Conservation (phyloP, 2,797 vertebrate genomes). For the Pangasius macronema region DNA sequence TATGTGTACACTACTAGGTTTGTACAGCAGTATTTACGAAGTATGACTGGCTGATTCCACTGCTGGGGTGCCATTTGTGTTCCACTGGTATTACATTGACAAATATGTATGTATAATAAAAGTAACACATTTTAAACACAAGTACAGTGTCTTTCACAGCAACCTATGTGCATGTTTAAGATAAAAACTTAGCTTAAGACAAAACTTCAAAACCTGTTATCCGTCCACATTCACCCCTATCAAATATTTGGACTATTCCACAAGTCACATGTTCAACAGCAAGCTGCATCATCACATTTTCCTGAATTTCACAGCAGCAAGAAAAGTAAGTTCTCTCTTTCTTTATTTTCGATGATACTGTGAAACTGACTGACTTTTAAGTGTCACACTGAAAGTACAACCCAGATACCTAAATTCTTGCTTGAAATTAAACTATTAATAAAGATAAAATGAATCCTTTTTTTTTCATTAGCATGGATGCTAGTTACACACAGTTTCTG, state of each 20-base stretch:
- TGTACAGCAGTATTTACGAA: background rate
- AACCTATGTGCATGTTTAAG: background rate
- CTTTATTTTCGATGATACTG: background rate
- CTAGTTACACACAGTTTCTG: background rate
- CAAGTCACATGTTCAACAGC: background rate
- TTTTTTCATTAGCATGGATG: background rate
- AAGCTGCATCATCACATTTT: background rate
- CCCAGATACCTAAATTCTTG: background rate
- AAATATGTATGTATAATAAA: background rate
- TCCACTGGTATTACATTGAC: background rate
- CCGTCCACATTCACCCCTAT: background rate
- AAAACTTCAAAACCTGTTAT: background rate
- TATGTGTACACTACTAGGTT: background rate
- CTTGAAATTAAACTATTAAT: background rate
- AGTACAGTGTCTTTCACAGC: background rate
- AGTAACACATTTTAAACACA: background rate
- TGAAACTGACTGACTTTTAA: background rate
- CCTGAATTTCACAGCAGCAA: background rate
- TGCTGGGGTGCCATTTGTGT: background rate
- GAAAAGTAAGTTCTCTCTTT: background rate
- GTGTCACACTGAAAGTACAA: background rate
- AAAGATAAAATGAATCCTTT: too few relatives aligned
- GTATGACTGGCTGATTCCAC: background rate
- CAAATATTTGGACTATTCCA: slow-evolving; percentile 9
- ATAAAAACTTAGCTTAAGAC: background rate